Conservation (phyloP, 2,113 vertebrate species). For the Percina caprodes region DNA sequence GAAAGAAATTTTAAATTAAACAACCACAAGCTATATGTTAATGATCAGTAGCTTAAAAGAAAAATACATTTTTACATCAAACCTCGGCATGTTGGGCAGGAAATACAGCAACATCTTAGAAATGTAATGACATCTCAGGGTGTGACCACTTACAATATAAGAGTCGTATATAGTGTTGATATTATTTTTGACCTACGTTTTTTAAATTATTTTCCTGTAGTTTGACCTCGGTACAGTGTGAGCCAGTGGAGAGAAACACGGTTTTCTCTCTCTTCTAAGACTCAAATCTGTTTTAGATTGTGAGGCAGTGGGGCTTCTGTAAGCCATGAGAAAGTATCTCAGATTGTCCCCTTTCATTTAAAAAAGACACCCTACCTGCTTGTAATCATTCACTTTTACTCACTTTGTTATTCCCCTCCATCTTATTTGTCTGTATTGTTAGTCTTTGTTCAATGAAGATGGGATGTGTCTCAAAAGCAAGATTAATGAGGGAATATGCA, state of each 20-base stretch:
- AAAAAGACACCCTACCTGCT: not conserved
- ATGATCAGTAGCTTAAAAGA: conserved; percentile 22
- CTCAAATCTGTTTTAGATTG: conserved; percentile 59
- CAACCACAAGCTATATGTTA: conserved; percentile 32
- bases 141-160: not conserved
- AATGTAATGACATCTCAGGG: not conserved
- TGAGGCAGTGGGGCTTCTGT: conserved; percentile 38
- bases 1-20: not conserved
- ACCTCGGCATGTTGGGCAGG: not conserved
- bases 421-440: not conserved
- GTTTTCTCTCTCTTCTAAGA: not conserved
- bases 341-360: conserved; percentile 25
- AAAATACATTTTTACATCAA: conserved; percentile 11
- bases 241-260: not conserved
- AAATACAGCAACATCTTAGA: not conserved
- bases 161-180: not conserved
- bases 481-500: not conserved
- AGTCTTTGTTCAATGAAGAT: not conserved
- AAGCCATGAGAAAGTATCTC: conserved; percentile 30
- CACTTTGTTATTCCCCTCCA: not conserved
- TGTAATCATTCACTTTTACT: conserved; percentile 1
- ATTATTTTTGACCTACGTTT: conserved; percentile 15
- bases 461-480: not conserved
- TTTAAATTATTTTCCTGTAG: conserved; percentile 2
- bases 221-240: conserved; percentile 8